phyloP scores from a whole-genome alignment of 2,797 vertebrate genomes.

The Lutra lutra region DNA sequence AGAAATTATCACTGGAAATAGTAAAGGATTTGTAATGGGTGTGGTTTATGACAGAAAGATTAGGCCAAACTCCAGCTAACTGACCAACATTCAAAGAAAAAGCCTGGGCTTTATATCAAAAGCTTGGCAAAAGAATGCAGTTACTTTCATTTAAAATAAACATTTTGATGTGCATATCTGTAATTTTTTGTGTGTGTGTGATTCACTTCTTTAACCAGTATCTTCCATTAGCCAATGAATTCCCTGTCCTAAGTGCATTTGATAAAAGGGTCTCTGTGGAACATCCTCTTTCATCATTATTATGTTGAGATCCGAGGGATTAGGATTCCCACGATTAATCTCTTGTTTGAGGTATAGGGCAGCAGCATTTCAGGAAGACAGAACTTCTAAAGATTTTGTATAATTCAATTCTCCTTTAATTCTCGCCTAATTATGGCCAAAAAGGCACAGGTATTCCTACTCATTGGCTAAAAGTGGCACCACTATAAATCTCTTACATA shows the following conservation, averaged over 20 bases:
- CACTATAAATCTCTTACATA: not conserved
- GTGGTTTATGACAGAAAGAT: not conserved
- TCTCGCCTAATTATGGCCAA: not conserved
- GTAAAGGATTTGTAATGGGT: not conserved
- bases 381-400: not conserved
- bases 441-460: conserved; percentile 1
- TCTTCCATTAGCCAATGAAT: not conserved
- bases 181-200: not conserved
- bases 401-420: not conserved
- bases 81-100: not conserved
- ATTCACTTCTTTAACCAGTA: not conserved
- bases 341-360: not conserved
- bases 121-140: not conserved
- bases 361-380: not conserved
- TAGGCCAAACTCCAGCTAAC: not conserved
- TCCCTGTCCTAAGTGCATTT: not conserved
- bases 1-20: conserved; percentile 10
- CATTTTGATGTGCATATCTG: not conserved
- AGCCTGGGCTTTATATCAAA: not conserved
- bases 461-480: not conserved
- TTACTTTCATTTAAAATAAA: conserved; percentile 18
- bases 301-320: not conserved
- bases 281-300: not conserved
- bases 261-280: not conserved
- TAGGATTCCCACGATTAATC: not conserved